A percentile compares a stretch with the other conserved stretches of the same genome.
Conservation (phyloP, 2,797 vertebrate species). For the Nyctibius grandis region DNA sequence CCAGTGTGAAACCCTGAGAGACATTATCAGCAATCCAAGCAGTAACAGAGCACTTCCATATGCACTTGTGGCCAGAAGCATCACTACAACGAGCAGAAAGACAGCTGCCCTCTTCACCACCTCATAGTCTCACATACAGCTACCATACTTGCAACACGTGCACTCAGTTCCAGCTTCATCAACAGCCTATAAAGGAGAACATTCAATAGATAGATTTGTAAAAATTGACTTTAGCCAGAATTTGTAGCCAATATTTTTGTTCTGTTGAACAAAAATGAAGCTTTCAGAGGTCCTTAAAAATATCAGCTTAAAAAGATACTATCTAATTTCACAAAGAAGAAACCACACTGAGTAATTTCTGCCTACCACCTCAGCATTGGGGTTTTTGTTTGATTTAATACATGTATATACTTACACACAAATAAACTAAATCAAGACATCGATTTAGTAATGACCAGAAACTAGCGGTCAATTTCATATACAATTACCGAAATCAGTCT, state of each 20-base stretch:
- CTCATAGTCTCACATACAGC: not conserved
- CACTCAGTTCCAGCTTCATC: not conserved
- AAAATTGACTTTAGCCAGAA: not conserved
- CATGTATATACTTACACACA: not conserved
- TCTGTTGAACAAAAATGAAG: not conserved
- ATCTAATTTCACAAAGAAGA: not conserved
- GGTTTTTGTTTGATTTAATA: not conserved
- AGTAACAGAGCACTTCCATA: not conserved
- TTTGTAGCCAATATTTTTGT: not conserved
- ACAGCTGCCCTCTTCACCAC: not conserved
- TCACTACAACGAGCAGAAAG: not conserved
- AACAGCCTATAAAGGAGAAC: not conserved
- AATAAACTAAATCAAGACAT: not conserved
- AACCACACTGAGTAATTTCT: not conserved
- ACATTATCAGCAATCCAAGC: not conserved
- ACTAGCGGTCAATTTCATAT: not conserved
- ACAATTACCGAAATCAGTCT: not conserved
- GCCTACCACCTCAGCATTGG: not conserved
- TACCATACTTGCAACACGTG: not conserved
- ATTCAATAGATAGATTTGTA: not conserved
- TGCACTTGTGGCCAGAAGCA: not conserved
- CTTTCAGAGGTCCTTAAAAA: not conserved
- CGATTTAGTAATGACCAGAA: not conserved
- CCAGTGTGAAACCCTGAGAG: not conserved
- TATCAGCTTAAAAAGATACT: not conserved